Evolutionary conservation across 2,113 vertebrate species (phyloP).

Genomic region (Phalacrocorax carbo): DNA sequence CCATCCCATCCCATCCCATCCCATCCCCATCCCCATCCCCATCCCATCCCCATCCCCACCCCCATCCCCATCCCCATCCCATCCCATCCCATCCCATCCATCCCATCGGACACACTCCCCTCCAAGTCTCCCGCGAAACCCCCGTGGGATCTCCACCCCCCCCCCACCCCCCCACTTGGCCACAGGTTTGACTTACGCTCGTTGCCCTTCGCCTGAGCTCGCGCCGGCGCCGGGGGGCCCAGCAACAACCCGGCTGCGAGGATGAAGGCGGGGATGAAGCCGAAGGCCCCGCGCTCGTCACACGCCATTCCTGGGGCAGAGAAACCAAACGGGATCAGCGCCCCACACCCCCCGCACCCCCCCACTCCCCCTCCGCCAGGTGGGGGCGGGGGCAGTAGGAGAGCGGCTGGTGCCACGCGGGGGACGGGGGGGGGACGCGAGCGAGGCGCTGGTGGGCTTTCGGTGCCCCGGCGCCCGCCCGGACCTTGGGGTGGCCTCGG

Average conservation of each 20-base stretch:
- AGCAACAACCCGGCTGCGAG: not conserved
- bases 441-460: not conserved
- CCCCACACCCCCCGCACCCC: too few species aligned
- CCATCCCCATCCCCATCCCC: not conserved
- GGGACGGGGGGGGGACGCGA: not conserved
- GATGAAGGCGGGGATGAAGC: not conserved
- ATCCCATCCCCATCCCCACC: too few species aligned
- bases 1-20: not conserved
- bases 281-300: not conserved
- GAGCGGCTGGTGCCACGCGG: too few species aligned
- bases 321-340: not conserved
- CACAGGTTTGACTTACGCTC: not conserved
- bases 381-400: not conserved
- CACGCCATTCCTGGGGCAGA: not conserved
- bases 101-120: not conserved
- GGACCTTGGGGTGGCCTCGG: not conserved
- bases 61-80: not conserved
- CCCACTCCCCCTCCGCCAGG: too few species aligned
- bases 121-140: accelerated
- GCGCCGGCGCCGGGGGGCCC: accelerated
- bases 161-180: not conserved
- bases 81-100: not conserved
- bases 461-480: not conserved
- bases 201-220: not conserved
- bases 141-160: not conserved